Conservation (phyloP, 2,797 vertebrate species). For the Scolopax bukidnonensis region DNA sequence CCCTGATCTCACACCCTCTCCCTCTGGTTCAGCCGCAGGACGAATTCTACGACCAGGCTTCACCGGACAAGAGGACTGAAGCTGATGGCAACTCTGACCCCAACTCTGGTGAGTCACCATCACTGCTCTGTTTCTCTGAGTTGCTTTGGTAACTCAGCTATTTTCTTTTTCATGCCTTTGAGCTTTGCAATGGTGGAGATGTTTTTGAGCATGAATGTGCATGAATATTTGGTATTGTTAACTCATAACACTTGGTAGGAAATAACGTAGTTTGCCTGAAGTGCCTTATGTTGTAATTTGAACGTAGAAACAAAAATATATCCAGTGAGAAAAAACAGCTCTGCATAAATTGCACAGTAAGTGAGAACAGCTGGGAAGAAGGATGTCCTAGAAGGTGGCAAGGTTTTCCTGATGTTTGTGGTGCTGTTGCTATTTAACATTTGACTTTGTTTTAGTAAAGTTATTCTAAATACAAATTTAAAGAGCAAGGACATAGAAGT, state of each 20-base stretch:
- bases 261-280: neutral
- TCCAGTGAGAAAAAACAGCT: neutral
- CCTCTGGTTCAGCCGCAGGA: slow-evolving; percentile 99
- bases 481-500: neutral
- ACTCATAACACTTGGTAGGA: neutral
- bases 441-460: neutral
- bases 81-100: slow-evolving; percentile 99
- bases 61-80: slow-evolving; percentile 99
- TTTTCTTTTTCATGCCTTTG: neutral
- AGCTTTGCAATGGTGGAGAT: neutral
- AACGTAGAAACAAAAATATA: neutral
- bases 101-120: slow-evolving; percentile 92
- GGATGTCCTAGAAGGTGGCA: neutral
- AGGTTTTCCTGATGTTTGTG: neutral
- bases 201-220: neutral
- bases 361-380: neutral
- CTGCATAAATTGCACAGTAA: neutral
- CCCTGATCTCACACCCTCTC: slow-evolving; percentile 98
- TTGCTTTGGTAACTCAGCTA: neutral
- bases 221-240: neutral
- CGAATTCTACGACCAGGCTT: slow-evolving; percentile 98
- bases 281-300: neutral
- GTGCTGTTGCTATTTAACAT: neutral
- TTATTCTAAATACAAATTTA: neutral
- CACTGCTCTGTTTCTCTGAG: neutral